phyloP scores from a whole-genome alignment of 2,797 vertebrate species.

The Sebastes matsubarae region DNA sequence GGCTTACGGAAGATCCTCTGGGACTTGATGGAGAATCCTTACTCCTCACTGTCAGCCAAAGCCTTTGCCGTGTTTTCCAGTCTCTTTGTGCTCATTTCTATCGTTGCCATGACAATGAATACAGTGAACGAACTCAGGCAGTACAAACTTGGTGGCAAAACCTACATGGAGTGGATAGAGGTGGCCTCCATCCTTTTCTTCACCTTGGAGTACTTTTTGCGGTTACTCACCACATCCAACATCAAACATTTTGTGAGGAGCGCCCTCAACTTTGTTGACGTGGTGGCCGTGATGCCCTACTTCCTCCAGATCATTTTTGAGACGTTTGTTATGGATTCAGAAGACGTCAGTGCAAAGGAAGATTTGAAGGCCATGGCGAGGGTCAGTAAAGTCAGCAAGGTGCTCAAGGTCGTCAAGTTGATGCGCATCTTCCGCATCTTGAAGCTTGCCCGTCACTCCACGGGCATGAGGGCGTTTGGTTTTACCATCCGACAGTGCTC shows the following conservation, averaged over 20 bases:
- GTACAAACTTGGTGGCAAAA: conserved; percentile 80
- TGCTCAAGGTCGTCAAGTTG: conserved; percentile 90
- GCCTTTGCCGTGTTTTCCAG: conserved; percentile 90
- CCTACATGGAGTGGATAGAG: conserved; percentile 90
- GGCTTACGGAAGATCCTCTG: conserved; percentile 82
- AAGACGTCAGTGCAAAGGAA: conserved; percentile 78
- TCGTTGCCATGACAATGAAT: conserved; percentile 91
- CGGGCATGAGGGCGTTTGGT: conserved; percentile 91
- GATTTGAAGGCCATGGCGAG: conserved; percentile 89
- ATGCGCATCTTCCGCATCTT: conserved; percentile 95
- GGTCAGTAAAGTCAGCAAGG: conserved; percentile 92
- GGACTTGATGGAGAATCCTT: conserved; percentile 92
- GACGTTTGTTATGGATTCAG: conserved; percentile 81
- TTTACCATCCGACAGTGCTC: conserved; percentile 94
- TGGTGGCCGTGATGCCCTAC: conserved; percentile 92
- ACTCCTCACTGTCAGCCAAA: conserved; percentile 89
- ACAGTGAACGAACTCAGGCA: conserved; percentile 89
- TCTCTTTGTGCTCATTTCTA: conserved; percentile 91
- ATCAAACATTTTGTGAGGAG: conserved; percentile 87
- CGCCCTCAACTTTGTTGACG: conserved; percentile 88
- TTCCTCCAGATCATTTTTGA: conserved; percentile 91
- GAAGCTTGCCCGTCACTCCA: conserved; percentile 93
- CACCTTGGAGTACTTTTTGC: conserved; percentile 88
- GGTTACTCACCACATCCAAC: conserved; percentile 86
- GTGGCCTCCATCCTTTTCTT: conserved; percentile 91